These are phyloP conservation scores for Thalpophila matura DNA, from an alignment of 2,888 invertebrate genomes.

Conservation along the genomic window DNA sequence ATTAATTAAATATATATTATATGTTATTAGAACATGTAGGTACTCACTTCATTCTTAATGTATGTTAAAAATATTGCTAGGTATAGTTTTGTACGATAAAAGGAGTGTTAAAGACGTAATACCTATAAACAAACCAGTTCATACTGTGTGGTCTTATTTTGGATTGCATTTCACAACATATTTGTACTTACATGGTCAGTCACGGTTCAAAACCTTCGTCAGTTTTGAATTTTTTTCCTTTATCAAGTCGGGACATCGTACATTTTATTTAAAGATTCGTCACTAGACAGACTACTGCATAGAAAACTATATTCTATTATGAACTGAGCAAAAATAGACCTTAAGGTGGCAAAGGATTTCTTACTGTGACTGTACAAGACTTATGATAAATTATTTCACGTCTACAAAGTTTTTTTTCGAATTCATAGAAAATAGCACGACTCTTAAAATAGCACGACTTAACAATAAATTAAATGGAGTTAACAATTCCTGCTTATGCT, in stretches of 20 bases:
- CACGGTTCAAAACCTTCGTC: too few relatives aligned
- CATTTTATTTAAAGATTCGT: too few relatives aligned
- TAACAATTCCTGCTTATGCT: not conserved
- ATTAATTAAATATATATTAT: conserved; percentile 37
- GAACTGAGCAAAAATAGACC: too few relatives aligned
- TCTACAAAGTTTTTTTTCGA: not conserved
- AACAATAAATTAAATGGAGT: not conserved
- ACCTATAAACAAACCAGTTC: conserved; percentile 31
- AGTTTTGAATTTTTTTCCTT: too few relatives aligned
- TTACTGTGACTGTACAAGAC: too few relatives aligned
- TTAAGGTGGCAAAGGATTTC: too few relatives aligned
- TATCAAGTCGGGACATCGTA: too few relatives aligned
- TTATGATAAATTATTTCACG: too few relatives aligned
- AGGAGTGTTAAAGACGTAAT: conserved; percentile 14
- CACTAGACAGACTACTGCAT: too few relatives aligned
- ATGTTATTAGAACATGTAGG: conserved; percentile 30
- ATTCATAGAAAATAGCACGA: too few relatives aligned
- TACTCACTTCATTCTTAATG: conserved; percentile 14
- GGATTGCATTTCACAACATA: conserved; percentile 38
- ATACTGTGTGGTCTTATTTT: conserved; percentile 42
- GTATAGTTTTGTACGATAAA: conserved; percentile 33
- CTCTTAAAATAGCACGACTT: not conserved
- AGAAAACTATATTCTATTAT: too few relatives aligned
- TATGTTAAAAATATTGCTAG: conserved; percentile 29
- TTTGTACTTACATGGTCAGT: too few relatives aligned